A percentile compares a stretch with the other conserved stretches of the same genome.
Conservation (phyloP, 2,888 invertebrate genomes). For the Acrobasis consociella region DNA sequence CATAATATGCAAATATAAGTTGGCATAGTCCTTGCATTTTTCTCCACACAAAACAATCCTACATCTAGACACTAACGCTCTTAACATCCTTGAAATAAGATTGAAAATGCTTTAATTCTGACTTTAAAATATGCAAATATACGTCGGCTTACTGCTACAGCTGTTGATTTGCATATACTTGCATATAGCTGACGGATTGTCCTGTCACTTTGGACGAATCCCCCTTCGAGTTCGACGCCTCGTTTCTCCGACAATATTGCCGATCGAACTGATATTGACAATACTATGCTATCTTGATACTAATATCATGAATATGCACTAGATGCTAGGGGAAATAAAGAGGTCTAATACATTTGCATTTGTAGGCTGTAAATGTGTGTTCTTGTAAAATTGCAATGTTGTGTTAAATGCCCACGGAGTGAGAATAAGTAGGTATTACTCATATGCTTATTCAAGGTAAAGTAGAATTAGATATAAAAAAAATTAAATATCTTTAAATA, state of each 20-base stretch:
- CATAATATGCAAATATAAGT: constrained; percentile 3
- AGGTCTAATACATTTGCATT: neutral
- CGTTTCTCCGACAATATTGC: constrained; percentile 25
- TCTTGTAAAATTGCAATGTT: neutral
- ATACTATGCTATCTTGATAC: constrained; percentile 12
- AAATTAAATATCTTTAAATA: too few species aligned
- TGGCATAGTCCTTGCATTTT: constrained; percentile 14
- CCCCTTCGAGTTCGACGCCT: constrained; percentile 15
- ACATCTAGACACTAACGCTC: neutral
- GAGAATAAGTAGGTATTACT: too few species aligned
- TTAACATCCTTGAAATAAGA: neutral
- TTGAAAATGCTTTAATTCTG: neutral
- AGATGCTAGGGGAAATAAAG: neutral
- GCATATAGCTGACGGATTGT: constrained; percentile 59
- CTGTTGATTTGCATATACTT: constrained; percentile 43
- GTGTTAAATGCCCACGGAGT: too few species aligned
- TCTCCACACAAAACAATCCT: neutral
- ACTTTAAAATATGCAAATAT: neutral
- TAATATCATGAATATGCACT: constrained; percentile 7
- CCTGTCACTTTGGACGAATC: constrained; percentile 41
- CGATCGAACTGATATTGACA: constrained; percentile 25
- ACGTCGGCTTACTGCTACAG: constrained; percentile 36
- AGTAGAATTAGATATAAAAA: too few species aligned
- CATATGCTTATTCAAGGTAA: too few species aligned
- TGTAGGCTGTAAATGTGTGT: neutral